Percentiles rank a stretch among this genome's conserved stretches.
phyloP scores from a whole-genome alignment of 1,140 invertebrate genomes.

The Phymastichus coffea region DNA sequence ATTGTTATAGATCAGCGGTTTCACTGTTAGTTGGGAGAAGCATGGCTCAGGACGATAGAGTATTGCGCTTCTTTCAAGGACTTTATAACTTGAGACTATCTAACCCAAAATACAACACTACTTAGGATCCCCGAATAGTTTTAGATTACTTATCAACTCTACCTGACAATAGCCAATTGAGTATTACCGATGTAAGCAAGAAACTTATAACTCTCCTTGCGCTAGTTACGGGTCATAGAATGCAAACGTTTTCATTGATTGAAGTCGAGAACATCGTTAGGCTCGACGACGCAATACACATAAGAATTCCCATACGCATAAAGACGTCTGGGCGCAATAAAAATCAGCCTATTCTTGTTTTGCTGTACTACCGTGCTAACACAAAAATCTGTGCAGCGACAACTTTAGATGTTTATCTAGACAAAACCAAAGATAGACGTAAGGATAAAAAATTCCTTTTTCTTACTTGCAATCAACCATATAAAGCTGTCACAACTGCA shows the following conservation, averaged over 20 bases:
- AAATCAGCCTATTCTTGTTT: not conserved
- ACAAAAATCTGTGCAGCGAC: constrained; percentile 3
- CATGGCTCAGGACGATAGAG: constrained; percentile 9
- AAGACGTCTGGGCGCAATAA: not conserved
- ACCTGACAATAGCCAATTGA: not conserved
- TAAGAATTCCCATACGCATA: constrained; percentile 4
- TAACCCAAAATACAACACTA: constrained; percentile 23
- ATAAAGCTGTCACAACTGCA: not conserved
- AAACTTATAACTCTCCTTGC: constrained; percentile 3
- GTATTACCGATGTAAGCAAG: not conserved
- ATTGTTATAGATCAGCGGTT: constrained; percentile 21
- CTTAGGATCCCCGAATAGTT: constrained; percentile 25
- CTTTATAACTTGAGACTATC: constrained; percentile 4
- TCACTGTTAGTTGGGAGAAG: constrained; percentile 15
- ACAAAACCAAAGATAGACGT: not conserved
- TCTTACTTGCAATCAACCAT: not conserved
- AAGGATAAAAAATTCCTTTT: not conserved
- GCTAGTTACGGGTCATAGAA: constrained; percentile 9
- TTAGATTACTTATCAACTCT: constrained; percentile 1
- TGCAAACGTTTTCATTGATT: constrained; percentile 15
- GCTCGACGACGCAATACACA: not conserved
- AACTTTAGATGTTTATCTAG: not conserved
- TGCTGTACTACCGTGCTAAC: not conserved
- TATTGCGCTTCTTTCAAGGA: constrained; percentile 28
- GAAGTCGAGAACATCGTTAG: constrained; percentile 5